A percentile compares a stretch with the other conserved stretches of the same genome.
Conservation (phyloP, 2,113 vertebrate species). For the Percina caprodes region DNA sequence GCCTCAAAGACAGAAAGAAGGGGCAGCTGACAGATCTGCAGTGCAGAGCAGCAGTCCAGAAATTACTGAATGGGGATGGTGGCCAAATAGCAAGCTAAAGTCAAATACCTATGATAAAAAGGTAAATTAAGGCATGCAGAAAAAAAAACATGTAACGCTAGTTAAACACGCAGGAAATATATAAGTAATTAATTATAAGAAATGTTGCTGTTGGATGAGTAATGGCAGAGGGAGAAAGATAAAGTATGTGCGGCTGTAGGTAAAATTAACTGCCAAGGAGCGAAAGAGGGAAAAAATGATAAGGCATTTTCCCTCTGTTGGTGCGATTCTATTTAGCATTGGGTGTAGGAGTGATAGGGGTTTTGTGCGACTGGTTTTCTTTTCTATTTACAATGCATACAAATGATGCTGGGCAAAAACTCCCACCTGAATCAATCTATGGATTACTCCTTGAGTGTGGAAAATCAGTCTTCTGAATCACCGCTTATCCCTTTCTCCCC, state of each 20-base stretch:
- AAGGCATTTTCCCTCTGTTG: neutral
- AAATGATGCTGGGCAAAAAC: constrained; percentile 19
- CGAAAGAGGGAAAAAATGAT: neutral
- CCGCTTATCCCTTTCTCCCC: constrained; percentile 30
- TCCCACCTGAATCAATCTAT: constrained; percentile 29
- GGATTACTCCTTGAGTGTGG: neutral
- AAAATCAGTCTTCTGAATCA: constrained; percentile 57
- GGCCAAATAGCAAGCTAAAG: neutral
- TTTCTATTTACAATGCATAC: constrained; percentile 13
- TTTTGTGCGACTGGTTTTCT: neutral
- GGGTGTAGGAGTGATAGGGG: neutral
- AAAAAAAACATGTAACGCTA: no score
- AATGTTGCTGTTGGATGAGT: neutral
- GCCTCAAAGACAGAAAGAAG: constrained; percentile 26
- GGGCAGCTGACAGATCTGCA: constrained; percentile 34
- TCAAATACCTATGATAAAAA: neutral
- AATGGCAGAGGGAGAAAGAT: neutral
- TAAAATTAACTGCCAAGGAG: neutral
- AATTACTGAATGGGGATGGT: neutral
- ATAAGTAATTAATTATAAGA: neutral
- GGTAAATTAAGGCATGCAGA: neutral
- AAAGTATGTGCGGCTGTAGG: no score
- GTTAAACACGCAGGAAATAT: no score
- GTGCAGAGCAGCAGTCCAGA: constrained; percentile 12
- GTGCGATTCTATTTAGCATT: no score